phyloP scores from a whole-genome alignment of 2,888 invertebrate species.

The Octonoba sinensis region DNA sequence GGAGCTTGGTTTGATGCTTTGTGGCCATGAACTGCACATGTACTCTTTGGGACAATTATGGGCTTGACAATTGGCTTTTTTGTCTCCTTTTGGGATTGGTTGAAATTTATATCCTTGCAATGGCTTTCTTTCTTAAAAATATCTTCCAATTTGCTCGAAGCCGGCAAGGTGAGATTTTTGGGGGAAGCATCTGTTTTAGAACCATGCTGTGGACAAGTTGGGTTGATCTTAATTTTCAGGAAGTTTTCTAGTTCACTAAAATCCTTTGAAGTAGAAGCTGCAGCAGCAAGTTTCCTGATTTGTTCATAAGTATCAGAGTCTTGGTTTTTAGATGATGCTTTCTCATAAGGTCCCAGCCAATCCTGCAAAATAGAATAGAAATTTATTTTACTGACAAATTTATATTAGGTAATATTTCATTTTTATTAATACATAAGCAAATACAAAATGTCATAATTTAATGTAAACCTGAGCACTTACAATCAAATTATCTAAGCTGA shows the following conservation, averaged over 20 bases:
- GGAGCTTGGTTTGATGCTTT: neutral
- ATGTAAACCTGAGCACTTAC: too few species aligned
- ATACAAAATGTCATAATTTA: too few species aligned
- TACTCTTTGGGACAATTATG: conserved; percentile 34
- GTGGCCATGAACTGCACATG: conserved; percentile 44
- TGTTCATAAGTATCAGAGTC: conserved; percentile 49
- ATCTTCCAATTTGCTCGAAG: conserved; percentile 39
- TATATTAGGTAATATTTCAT: too few species aligned
- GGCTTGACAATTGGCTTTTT: conserved; percentile 41
- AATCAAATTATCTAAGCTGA: too few species aligned
- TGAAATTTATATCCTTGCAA: conserved; percentile 59
- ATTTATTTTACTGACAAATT: too few species aligned
- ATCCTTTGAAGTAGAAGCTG: conserved; percentile 34
- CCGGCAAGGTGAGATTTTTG: neutral
- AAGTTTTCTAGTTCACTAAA: conserved; percentile 39
- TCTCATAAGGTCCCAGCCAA: conserved; percentile 56
- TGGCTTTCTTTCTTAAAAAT: conserved; percentile 46
- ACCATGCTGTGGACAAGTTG: conserved; percentile 8
- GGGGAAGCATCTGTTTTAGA: conserved; percentile 5
- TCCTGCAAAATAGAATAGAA: conserved; percentile 32
- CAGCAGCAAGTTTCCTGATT: conserved; percentile 34
- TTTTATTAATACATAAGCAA: too few species aligned
- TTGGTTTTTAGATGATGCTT: conserved; percentile 28
- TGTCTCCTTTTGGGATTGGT: conserved; percentile 20
- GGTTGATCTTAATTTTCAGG: conserved; percentile 25